Conservation (phyloP, 2,888 invertebrate genomes). For the Selenia dentaria region DNA sequence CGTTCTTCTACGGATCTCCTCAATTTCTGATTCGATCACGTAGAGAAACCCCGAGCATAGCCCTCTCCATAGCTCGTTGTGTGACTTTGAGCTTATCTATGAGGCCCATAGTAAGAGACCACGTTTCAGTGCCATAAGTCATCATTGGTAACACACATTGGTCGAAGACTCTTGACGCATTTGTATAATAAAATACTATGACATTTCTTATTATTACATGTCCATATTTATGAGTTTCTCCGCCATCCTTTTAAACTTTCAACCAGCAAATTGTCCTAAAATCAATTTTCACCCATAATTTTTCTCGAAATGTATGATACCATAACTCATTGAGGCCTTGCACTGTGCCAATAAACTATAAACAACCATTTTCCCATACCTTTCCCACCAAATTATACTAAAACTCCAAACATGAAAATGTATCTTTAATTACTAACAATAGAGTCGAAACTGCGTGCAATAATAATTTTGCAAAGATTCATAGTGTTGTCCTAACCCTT, state of each 20-base stretch:
- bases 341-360: slow-evolving; percentile 74
- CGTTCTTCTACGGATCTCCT: no score
- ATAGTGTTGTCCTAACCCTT: slow-evolving; percentile 57
- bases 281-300: slow-evolving; percentile 72
- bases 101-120: no score
- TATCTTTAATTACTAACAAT: slow-evolving; percentile 24
- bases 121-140: no score
- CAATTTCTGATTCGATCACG: no score
- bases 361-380: slow-evolving; percentile 64
- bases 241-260: background rate
- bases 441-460: slow-evolving; percentile 21
- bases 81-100: no score
- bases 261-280: slow-evolving; percentile 37
- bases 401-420: slow-evolving; percentile 21
- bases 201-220: no score
- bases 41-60: no score
- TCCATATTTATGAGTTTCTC: no score
- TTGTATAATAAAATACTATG: no score
- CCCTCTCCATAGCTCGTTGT: no score
- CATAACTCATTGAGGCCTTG: slow-evolving; percentile 59
- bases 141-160: no score
- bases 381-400: slow-evolving; percentile 24
- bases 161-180: no score
- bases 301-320: slow-evolving; percentile 55
- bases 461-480: slow-evolving; percentile 42